Evolutionary conservation across 2,113 vertebrate genomes (phyloP), one percentile per base, ranked within the genome.

Genomic region (Natator depressus): DNA sequence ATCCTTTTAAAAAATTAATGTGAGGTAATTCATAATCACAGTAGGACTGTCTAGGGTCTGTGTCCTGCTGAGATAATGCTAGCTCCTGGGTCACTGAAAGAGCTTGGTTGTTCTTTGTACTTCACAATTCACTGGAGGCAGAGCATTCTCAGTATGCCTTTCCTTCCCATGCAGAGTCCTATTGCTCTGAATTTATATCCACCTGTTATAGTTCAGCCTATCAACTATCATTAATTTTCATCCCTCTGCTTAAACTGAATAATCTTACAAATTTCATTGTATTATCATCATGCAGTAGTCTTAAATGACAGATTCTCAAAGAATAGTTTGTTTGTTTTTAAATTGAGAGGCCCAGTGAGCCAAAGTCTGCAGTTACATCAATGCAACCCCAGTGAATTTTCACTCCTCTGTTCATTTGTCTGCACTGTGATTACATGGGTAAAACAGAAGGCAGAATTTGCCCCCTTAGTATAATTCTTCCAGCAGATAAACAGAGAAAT

Each of bases 1-100:
- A 82, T 19, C 62, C 87, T 95, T 97, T 90, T 95, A 82, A 97
- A 97, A 96, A 95, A 95, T 93, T 86, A 90, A 90, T 93, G 72
- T 0, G 1, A 29, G 65, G 79, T 62, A 95, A 51, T 97, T 96
- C 84, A 79, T 94, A 88, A 55, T 94, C 8, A 9, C 82, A 88
- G 80, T 90, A 81, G 88, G 55, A 54, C 42, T 82, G 76, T 88
- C 82, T 79, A 47, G 72, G 72, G 81, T 24, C 51, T 89, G 2
- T 87, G 78, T 75, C 96, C 91, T 95, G 92, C 93, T 97, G 97
- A 86, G 85, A 90, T 94, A 92, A 78, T 93, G 90, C 91, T 94
- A 65, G 93, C 82, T 2, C 12, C 92, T 94, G 85, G 55, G 72
- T 93, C 1, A 50, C 76, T 93, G 91, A 72, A 96, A 90, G 78